These are phyloP conservation scores for Euura saliciscinereae DNA, from an alignment of 1,140 invertebrate genomes.

Conservation along the genomic window DNA sequence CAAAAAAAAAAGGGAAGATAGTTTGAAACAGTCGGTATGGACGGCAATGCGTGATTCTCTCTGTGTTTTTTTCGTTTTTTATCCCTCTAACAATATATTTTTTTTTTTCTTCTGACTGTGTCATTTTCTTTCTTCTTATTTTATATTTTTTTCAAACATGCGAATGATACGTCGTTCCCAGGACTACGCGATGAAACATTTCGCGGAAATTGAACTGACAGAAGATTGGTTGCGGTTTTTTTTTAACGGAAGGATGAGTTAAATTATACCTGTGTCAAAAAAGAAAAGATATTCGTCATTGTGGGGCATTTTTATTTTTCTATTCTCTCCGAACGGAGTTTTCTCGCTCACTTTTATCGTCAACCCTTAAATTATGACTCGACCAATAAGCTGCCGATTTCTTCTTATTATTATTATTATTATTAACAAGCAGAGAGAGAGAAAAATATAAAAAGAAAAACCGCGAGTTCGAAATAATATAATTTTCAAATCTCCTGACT, in stretches of 20 bases:
- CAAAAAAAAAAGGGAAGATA: not conserved
- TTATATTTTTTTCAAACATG: not conserved
- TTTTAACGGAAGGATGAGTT: not conserved
- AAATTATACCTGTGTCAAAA: not conserved
- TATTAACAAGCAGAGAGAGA: too few relatives aligned
- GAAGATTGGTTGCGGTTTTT: not conserved
- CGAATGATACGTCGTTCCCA: not conserved
- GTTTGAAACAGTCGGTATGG: not conserved
- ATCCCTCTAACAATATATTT: not conserved
- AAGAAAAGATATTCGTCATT: too few relatives aligned
- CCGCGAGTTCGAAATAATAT: too few relatives aligned
- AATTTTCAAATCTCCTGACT: too few relatives aligned
- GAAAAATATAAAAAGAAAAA: too few relatives aligned
- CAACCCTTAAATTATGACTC: too few relatives aligned
- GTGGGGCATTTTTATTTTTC: too few relatives aligned
- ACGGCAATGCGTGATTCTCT: not conserved
- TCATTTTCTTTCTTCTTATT: not conserved
- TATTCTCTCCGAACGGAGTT: too few relatives aligned
- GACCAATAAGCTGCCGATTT: too few relatives aligned
- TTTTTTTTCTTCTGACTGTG: not conserved
- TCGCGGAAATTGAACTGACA: conserved; percentile 2
- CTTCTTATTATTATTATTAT: too few relatives aligned
- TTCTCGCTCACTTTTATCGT: too few relatives aligned
- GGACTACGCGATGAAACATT: not conserved
- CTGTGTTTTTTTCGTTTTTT: not conserved